A percentile compares a stretch with the other conserved stretches of the same genome.
phyloP scores from a whole-genome alignment of 2,797 vertebrate genomes.

The Sebastes aleutianus region DNA sequence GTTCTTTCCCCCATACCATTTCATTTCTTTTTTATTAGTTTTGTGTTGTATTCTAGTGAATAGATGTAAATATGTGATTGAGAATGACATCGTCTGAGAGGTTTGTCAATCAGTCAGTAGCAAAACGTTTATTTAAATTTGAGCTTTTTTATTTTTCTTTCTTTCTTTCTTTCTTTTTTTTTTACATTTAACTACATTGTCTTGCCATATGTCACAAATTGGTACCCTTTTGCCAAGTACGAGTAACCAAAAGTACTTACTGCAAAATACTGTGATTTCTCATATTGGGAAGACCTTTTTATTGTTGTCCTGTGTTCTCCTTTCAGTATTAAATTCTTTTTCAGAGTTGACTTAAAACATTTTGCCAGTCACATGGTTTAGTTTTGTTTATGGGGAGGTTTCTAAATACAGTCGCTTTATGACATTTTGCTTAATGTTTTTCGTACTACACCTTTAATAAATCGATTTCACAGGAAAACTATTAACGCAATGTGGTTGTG shows the following conservation, averaged over 20 bases:
- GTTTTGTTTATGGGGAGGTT: conserved; percentile 71
- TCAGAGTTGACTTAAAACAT: conserved; percentile 73
- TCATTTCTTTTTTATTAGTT: conserved; percentile 48
- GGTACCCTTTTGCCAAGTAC: conserved; percentile 84
- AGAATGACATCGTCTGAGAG: conserved; percentile 59
- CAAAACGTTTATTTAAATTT: conserved; percentile 81
- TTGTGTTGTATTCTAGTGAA: conserved; percentile 72
- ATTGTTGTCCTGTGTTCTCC: conserved; percentile 77
- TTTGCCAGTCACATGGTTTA: conserved; percentile 73
- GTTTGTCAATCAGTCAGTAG: conserved; percentile 73
- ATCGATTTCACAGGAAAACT: conserved; percentile 69
- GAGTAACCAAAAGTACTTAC: conserved; percentile 77
- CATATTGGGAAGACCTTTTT: conserved; percentile 88
- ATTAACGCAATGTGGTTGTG: conserved; percentile 74
- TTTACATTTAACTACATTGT: conserved; percentile 71
- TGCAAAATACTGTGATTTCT: conserved; percentile 85
- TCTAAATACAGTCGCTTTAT: conserved; percentile 73
- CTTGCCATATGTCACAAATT: conserved; percentile 82
- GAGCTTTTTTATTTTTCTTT: background rate
- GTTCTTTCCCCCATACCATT: conserved; percentile 43
- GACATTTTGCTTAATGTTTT: conserved; percentile 75
- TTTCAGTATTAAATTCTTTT: conserved; percentile 86
- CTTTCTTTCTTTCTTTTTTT: conserved; percentile 8
- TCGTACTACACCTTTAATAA: conserved; percentile 80
- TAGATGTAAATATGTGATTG: conserved; percentile 78